These are phyloP conservation scores for Cinara cedri DNA, from an alignment of 2,888 invertebrate species.

Conservation along the genomic window DNA sequence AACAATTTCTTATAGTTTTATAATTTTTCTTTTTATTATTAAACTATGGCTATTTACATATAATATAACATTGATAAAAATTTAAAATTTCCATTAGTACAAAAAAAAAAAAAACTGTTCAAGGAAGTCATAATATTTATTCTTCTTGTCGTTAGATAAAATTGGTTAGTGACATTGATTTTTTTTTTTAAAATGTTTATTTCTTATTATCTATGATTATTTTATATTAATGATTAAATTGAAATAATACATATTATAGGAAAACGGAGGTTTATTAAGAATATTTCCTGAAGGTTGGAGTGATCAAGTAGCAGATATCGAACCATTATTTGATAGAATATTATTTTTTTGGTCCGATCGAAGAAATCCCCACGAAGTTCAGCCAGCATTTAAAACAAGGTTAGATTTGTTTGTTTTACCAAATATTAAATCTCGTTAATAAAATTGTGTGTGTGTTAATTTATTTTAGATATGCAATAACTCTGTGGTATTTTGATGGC, in stretches of 20 bases:
- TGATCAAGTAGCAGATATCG: constrained; percentile 85
- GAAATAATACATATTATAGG: constrained; percentile 61
- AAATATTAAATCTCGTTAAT: constrained; percentile 10
- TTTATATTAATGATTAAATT: no score
- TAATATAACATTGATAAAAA: no score
- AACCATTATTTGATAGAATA: constrained; percentile 89
- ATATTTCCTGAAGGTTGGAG: constrained; percentile 89
- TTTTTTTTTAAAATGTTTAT: no score
- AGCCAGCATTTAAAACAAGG: constrained; percentile 85
- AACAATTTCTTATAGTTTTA: no score
- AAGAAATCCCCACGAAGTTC: constrained; percentile 96
- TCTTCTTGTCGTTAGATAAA: no score
- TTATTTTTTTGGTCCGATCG: constrained; percentile 98
- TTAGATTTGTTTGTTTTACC: constrained; percentile 59
- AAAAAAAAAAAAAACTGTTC: no score
- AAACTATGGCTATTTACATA: no score
- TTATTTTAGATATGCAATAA: constrained; percentile 78
- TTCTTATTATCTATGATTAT: no score
- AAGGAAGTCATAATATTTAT: no score
- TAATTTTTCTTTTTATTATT: no score
- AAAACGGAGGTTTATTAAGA: constrained; percentile 82
- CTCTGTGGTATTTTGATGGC: constrained; percentile 90
- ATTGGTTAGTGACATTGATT: no score
- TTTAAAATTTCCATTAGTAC: no score
- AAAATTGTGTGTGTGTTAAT: background rate